Evolutionary conservation across 2,797 vertebrate species (phyloP), one percentile per base, ranked within the genome.

Genomic region (Anas flavirostris): DNA sequence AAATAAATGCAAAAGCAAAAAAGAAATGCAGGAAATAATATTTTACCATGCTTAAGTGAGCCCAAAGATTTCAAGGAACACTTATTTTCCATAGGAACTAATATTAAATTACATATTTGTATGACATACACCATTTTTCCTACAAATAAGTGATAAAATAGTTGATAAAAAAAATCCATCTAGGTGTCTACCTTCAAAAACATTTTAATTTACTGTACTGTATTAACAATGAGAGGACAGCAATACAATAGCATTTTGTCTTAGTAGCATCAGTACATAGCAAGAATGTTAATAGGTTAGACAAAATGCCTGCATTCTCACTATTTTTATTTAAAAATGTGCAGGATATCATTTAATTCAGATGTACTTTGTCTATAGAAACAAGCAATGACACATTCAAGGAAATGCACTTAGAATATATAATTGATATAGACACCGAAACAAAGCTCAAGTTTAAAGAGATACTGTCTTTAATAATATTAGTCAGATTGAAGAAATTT

Each of bases 401-500:
- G 31, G 60, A 90, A 93, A 96, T 55, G 46, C 86, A 94, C 70
- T 82, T 90, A 86, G 70, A 93, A 95, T 94, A 96, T 75, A 58
- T 75, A 94, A 92, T 68, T 92, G 83, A 95, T 81, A 82, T 35
- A 70, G 95, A 97, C 66, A 55, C 39, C 52, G 86, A 97, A 96
- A 96, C 60, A 96, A 95, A 91, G 86, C 63, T 93, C 59, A 90
- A 46, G 33, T 91, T 97, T 90, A 93, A 93, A 96, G 89, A 95
- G 86, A 93, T 81, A 94, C 66, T 96, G 95, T 97, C 95, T 95
- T 86, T 83, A 95, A 92, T 88, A 96, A 95, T 95, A 96, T 92
- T 31, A 95, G 68, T 95, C 88, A 96, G 81, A 86, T 62, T 88
- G 96, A 95, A 95, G 82, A 96, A 96, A 97, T 94, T 76, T 94